A percentile compares a stretch with the other conserved stretches of the same genome.
These are phyloP conservation scores for Chrysocyon brachyurus DNA, from an alignment of 2,797 vertebrate species.

Conservation along the genomic window DNA sequence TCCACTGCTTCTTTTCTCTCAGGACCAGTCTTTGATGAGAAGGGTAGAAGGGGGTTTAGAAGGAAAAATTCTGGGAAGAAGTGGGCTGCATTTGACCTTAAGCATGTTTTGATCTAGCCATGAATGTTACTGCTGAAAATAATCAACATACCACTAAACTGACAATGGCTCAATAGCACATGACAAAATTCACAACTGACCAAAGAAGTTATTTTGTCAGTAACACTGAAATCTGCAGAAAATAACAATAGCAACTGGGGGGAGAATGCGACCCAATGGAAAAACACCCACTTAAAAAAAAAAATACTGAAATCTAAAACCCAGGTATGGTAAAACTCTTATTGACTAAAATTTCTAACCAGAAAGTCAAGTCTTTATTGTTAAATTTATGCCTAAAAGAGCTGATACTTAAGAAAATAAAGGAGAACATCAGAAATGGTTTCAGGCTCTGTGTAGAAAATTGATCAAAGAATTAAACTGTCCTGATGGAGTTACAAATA, in stretches of 20 bases:
- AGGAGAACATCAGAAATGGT: neutral
- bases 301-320: neutral
- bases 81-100: slow-evolving; percentile 61
- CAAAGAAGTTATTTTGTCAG: neutral
- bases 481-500: slow-evolving; percentile 12
- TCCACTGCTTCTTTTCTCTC: neutral
- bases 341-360: neutral
- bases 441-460: neutral
- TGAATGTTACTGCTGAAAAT: slow-evolving; percentile 46
- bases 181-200: neutral
- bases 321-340: neutral
- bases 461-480: neutral
- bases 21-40: neutral
- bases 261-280: neutral
- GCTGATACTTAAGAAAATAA: slow-evolving; percentile 18
- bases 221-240: neutral
- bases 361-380: neutral
- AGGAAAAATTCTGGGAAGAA: neutral
- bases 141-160: slow-evolving; percentile 36
- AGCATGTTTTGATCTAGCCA: slow-evolving; percentile 48
- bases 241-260: neutral
- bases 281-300: neutral
- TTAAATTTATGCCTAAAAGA: neutral
- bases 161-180: neutral
- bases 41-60: neutral